These are phyloP conservation scores for Trypoxylon attenuatum DNA, from an alignment of 2,888 invertebrate species.

Conservation along the genomic window DNA sequence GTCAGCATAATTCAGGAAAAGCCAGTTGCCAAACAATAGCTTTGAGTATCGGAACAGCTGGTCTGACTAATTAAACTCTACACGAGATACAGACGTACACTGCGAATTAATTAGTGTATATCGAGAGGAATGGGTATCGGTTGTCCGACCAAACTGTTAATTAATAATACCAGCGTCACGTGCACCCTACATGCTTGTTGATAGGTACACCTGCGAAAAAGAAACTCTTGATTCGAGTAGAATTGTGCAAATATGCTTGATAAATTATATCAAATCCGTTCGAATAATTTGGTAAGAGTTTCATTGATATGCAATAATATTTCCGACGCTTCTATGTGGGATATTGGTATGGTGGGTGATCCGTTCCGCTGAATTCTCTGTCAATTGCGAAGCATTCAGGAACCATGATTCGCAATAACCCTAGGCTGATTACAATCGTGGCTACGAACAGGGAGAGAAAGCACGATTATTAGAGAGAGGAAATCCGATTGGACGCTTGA, in stretches of 20 bases:
- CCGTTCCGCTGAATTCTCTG: too few species aligned
- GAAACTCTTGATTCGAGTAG: too few species aligned
- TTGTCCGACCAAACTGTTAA: slow-evolving; percentile 30
- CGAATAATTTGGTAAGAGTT: too few species aligned
- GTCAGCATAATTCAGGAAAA: slow-evolving; percentile 26
- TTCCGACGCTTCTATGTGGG: too few species aligned
- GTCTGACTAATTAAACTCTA: slow-evolving; percentile 44
- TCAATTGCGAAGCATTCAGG: too few species aligned
- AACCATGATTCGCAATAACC: too few species aligned
- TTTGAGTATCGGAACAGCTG: slow-evolving; percentile 10
- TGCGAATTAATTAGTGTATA: slow-evolving; percentile 44
- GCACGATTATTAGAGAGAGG: not conserved
- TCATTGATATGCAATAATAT: too few species aligned
- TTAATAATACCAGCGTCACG: slow-evolving; percentile 37
- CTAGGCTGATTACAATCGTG: too few species aligned
- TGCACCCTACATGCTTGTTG: not conserved
- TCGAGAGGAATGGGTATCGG: slow-evolving; percentile 27
- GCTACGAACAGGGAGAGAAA: too few species aligned
- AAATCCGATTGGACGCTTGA: not conserved
- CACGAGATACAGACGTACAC: slow-evolving; percentile 12
- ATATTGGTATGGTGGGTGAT: too few species aligned
- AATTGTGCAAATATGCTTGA: too few species aligned
- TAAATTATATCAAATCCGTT: too few species aligned
- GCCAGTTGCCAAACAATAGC: slow-evolving; percentile 30
- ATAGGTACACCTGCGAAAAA: not conserved